Evolutionary conservation across 1,140 invertebrate species (phyloP), one percentile per base, ranked within the genome.

Genomic region (Anthonomus grandis): DNA sequence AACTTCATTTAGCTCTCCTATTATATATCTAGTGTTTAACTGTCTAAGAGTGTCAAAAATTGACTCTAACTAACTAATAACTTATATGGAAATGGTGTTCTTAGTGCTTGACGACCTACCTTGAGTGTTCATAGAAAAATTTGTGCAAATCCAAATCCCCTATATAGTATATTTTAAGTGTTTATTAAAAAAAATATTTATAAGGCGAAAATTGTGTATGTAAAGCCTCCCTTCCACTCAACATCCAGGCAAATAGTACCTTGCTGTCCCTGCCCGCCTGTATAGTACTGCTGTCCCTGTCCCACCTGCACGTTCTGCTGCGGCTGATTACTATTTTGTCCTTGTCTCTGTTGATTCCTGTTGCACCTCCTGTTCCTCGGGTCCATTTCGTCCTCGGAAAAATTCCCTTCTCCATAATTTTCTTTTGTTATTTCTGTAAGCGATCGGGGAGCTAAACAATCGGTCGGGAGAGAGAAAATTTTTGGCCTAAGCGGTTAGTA

Each of bases 401-500:
- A 68, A 69, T 75, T 82, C 13, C 74, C 76, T 58, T 84, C 82
- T n/a, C n/a, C n/a, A 59, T 80, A 81, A 57, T 85, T 83, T 74
- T 93, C 89, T 81, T 90, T 89, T 64, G 89, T 93, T 68, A 94
- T 93, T 84, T 93, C 91, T 83, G 79, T 70, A 79, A 85, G 81
- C 49, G 57, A 59, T 76, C 71, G 71, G 62, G 69, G 71, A 36
- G 69, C 70, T 73, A 68, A 54, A 62, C 37, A 65, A 71, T 64
- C 44, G 42, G 17, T 52, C 27, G 48, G 38, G 56, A 38, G 31
- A 63, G 57, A 55, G 13, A 24, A 57, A 60, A 60, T 63, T 41
- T 49, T 51, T 52, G 42, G 63, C 63, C 66, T 68, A 64, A 68
- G 64, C 59, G 58, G 62, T 65, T 66, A 64, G 62, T 66, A 62